Base-by-base conservation (phyloP, 2,113 vertebrate species). In the Halcyon senegalensis region DNA sequence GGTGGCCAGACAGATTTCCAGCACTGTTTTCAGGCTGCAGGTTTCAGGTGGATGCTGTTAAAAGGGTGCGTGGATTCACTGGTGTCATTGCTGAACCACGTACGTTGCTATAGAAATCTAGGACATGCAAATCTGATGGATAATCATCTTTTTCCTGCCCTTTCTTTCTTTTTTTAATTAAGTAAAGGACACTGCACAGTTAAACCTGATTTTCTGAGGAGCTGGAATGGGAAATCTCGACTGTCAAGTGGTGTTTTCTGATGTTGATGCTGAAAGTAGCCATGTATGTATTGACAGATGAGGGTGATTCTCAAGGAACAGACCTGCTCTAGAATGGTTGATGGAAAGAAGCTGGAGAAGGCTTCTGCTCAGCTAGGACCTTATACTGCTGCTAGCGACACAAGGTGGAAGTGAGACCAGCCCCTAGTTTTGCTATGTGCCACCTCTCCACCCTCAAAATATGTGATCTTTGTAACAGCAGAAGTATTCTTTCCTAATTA, bases 41-140 rank as follows among this genome's bases (percentile, higher is more conserved):
- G 35, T 89, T 90, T 83, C 63, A 90, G 66, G 67, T 37, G 5
- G 31, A 39, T 60, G 83, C 53, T 64, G 69, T 51, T 85, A 76
- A 53, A 39, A 72, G 46, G 21, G 41, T 70, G 88, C 62, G 81
- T 72, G 80, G 81, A 85, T 74, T 59, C 94, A 91, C 86, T 44
- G 28, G 81, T 75, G 82, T 75, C 35, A 4, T 79, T 92, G 83
- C 89, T 94, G 94, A 84, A 67, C 48, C 51, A 50, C 80, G 8
- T 72, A 79, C 2, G 97, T 97, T 98, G 95, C 97, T 87, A 96
- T 97, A 93, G 98, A 97, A 96, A 98, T 89, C 70, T 51, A 43
- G 55, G 86, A 94, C 66, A 94, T 3, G 0, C 25, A 68, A 95
- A 95, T 93, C 88, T 81, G 72, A 53, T 86, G 77, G 88, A 90